Conservation (phyloP, 2,888 invertebrate genomes). For the Parascotia fuliginaria region DNA sequence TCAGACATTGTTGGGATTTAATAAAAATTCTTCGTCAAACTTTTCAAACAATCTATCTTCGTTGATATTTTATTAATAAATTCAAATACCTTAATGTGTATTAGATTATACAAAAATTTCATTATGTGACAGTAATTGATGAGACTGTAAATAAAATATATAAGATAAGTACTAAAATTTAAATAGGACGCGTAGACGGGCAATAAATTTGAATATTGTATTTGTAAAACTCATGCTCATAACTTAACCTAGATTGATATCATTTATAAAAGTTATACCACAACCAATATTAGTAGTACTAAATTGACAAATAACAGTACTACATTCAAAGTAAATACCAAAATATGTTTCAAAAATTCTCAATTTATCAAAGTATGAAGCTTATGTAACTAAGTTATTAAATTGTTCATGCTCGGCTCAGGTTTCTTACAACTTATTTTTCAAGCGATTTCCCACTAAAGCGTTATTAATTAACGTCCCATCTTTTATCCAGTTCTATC, state of each 20-base stretch:
- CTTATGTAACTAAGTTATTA: background rate
- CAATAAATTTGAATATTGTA: too few relatives aligned
- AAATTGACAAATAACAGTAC: background rate
- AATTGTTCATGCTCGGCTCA: background rate
- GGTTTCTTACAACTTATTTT: conserved; percentile 1
- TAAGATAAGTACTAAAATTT: too few relatives aligned
- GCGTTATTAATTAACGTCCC: conserved; percentile 6
- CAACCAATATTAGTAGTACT: too few relatives aligned
- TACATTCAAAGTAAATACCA: background rate
- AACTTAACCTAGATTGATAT: too few relatives aligned
- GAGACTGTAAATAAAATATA: background rate
- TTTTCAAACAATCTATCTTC: conserved; percentile 20
- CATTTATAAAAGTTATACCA: too few relatives aligned
- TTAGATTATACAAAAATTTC: background rate
- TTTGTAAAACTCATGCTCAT: too few relatives aligned
- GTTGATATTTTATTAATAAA: conserved; percentile 9
- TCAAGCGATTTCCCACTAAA: conserved; percentile 1
- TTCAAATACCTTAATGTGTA: background rate
- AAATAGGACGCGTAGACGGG: too few relatives aligned
- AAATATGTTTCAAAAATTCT: background rate
- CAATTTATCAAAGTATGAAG: background rate
- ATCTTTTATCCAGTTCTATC: conserved; percentile 1
- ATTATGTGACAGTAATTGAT: background rate
- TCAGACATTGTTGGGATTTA: conserved; percentile 41
- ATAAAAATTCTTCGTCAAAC: conserved; percentile 31